phyloP scores from a whole-genome alignment of 2,888 invertebrate species.

The Malacosoma neustria region DNA sequence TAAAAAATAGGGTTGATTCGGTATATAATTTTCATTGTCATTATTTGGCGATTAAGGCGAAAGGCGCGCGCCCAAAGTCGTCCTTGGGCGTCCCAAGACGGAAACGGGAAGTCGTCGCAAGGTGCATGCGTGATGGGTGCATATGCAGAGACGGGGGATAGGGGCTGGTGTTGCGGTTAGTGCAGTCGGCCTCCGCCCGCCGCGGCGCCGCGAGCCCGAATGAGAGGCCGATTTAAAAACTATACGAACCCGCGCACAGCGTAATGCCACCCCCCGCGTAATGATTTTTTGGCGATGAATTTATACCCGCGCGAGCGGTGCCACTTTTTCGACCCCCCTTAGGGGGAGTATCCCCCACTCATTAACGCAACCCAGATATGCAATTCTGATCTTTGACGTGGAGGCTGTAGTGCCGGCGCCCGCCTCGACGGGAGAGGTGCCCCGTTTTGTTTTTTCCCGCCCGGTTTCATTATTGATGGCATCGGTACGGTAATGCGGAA shows the following conservation, averaged over 20 bases:
- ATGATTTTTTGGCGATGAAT: slow-evolving; percentile 91
- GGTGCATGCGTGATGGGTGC: slow-evolving; percentile 50
- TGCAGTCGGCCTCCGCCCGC: slow-evolving; percentile 53
- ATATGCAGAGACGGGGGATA: slow-evolving; percentile 31
- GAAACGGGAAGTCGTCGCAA: neutral
- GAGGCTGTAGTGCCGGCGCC: slow-evolving; percentile 75
- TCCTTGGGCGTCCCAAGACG: neutral
- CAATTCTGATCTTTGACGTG: slow-evolving; percentile 79
- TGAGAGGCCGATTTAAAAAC: slow-evolving; percentile 73
- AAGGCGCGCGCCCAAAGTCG: too few species aligned
- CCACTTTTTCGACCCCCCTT: slow-evolving; percentile 72
- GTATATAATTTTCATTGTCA: too few species aligned
- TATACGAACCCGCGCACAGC: slow-evolving; percentile 71
- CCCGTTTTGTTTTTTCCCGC: slow-evolving; percentile 74
- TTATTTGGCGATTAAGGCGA: too few species aligned
- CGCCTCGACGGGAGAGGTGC: slow-evolving; percentile 70
- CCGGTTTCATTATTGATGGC: slow-evolving; percentile 76
- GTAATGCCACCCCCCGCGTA: slow-evolving; percentile 85
- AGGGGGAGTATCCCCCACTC: slow-evolving; percentile 64
- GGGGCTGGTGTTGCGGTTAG: slow-evolving; percentile 12
- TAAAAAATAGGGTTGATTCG: too few species aligned
- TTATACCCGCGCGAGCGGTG: slow-evolving; percentile 80
- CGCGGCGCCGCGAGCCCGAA: slow-evolving; percentile 65
- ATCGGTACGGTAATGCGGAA: slow-evolving; percentile 75
- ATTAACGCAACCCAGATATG: slow-evolving; percentile 80